Percentiles rank a stretch among this genome's conserved stretches.
These are phyloP conservation scores for Herpailurus yagouaroundi DNA, from an alignment of 2,113 vertebrate genomes.

Conservation along the genomic window DNA sequence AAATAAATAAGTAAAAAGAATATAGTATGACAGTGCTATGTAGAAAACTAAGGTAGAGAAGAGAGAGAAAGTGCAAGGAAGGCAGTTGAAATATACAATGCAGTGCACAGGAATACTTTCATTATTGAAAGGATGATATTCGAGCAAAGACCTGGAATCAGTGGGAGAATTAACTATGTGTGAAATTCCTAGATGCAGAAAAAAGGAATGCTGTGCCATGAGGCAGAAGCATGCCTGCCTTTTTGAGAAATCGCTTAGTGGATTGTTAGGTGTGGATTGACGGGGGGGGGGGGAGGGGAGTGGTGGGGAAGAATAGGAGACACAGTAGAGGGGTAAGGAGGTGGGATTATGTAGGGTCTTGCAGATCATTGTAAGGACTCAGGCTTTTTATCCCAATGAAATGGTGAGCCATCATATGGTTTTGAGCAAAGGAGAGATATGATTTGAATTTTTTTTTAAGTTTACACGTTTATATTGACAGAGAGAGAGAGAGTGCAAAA, in stretches of 20 bases:
- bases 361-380: background rate
- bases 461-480: too few species aligned
- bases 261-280: background rate
- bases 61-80: background rate
- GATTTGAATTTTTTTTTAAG: background rate
- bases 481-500: too few species aligned
- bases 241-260: background rate
- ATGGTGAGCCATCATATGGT: background rate
- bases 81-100: background rate
- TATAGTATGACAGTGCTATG: background rate
- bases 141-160: background rate
- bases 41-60: conserved; percentile 1
- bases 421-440: background rate
- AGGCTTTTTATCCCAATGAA: background rate
- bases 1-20: conserved; percentile 1
- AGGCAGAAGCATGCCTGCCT: background rate
- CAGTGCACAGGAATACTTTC: background rate
- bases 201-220: background rate
- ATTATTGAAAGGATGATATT: background rate
- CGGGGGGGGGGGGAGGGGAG: too few species aligned
- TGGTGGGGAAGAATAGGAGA: background rate
- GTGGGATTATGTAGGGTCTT: background rate
- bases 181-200: background rate
- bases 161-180: background rate
- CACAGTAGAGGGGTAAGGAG: fast-evolving